Evolutionary conservation across 1,140 invertebrate genomes (phyloP).

Genomic region (Ladona fulva): DNA sequence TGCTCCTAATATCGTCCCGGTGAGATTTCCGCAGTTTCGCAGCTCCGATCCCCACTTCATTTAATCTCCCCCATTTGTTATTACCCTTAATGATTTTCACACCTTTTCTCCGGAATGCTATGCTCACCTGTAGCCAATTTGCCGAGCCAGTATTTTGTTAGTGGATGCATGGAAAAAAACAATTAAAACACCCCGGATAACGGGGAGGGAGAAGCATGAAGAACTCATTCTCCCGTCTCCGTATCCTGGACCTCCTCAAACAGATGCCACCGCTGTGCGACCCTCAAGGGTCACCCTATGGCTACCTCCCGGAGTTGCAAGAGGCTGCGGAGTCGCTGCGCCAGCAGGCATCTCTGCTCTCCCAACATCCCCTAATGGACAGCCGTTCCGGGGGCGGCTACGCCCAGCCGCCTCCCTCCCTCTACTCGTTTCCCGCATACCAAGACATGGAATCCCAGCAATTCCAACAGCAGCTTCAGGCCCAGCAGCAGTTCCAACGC

Average conservation of each 20-base stretch:
- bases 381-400: slow-evolving; percentile 14
- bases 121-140: too few species aligned
- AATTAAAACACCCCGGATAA: too few species aligned
- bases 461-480: slow-evolving; percentile 26
- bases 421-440: slow-evolving; percentile 31
- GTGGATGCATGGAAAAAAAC: too few species aligned
- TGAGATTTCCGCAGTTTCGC: too few species aligned
- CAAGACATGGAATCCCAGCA: slow-evolving; percentile 27
- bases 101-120: too few species aligned
- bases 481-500: slow-evolving; percentile 40
- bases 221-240: too few species aligned
- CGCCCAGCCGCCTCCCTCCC: slow-evolving; percentile 26
- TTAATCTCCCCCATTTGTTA: too few species aligned
- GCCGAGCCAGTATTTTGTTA: too few species aligned
- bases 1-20: too few species aligned
- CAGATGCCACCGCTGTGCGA: slow-evolving; percentile 26
- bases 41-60: too few species aligned
- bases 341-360: slow-evolving; percentile 24
- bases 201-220: too few species aligned
- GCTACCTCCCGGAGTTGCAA: slow-evolving; percentile 29
- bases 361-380: slow-evolving; percentile 25
- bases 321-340: slow-evolving; percentile 22
- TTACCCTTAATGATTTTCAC: too few species aligned
- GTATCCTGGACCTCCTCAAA: slow-evolving; percentile 14
- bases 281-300: slow-evolving; percentile 27